Conservation (phyloP, 2,888 invertebrate genomes). For the Epistrophe eligans region DNA sequence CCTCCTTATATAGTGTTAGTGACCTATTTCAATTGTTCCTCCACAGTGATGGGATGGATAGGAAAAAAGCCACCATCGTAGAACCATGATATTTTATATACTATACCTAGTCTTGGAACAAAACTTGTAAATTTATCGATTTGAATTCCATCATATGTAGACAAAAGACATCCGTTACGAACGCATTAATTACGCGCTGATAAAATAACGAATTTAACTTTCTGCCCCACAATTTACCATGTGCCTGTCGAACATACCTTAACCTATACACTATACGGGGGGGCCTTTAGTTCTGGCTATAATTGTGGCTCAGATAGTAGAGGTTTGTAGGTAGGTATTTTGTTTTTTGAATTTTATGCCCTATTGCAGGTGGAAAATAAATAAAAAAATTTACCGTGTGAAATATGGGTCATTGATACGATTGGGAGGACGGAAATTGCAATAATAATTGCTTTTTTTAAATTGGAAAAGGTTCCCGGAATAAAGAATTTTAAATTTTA, state of each 20-base stretch:
- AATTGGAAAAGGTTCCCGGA: slow-evolving; percentile 33
- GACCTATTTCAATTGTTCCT: slow-evolving; percentile 56
- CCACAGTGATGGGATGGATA: not conserved
- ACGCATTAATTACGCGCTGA: slow-evolving; percentile 64
- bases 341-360: not conserved
- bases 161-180: slow-evolving; percentile 55
- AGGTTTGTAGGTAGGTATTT: not conserved
- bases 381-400: slow-evolving; percentile 36
- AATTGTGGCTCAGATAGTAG: not conserved
- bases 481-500: slow-evolving; percentile 32
- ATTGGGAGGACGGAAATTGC: slow-evolving; percentile 65
- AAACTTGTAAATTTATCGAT: slow-evolving; percentile 54
- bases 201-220: slow-evolving; percentile 58
- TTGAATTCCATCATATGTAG: slow-evolving; percentile 48
- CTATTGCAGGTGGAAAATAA: slow-evolving; percentile 58
- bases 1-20: slow-evolving; percentile 51
- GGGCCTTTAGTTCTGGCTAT: not conserved
- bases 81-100: not conserved
- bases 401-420: slow-evolving; percentile 67
- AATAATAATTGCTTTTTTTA: slow-evolving; percentile 70
- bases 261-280: slow-evolving; percentile 5
- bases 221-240: slow-evolving; percentile 6
- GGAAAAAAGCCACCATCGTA: not conserved
- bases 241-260: not conserved
- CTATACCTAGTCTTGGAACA: not conserved